Percentiles rank a stretch among this genome's conserved stretches.
Conservation (phyloP, 2,113 vertebrate genomes). For the Podarcis muralis region DNA sequence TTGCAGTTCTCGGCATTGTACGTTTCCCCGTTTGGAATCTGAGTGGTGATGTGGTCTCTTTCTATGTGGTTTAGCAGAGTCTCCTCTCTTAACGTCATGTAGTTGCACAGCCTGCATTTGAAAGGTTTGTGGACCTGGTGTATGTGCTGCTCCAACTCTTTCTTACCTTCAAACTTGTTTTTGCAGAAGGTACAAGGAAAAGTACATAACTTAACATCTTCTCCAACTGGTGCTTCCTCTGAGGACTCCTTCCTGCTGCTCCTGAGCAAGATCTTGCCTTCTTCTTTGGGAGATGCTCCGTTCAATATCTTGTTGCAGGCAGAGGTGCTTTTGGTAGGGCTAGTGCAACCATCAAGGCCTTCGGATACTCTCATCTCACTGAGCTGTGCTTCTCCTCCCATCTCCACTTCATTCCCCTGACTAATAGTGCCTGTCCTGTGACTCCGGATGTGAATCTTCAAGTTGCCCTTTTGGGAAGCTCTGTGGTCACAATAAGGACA, state of each 20-base stretch:
- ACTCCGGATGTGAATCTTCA: slow-evolving; percentile 95
- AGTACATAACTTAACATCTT: slow-evolving; percentile 51
- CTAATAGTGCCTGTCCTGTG: slow-evolving; percentile 89
- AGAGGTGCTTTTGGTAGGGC: slow-evolving; percentile 90
- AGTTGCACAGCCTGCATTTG: slow-evolving; percentile 88
- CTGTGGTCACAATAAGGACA: slow-evolving; percentile 96
- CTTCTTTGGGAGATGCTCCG: slow-evolving; percentile 71
- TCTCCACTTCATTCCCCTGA: slow-evolving; percentile 82
- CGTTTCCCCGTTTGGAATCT: slow-evolving; percentile 74
- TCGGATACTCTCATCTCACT: slow-evolving; percentile 84
- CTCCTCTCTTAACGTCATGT: slow-evolving; percentile 85
- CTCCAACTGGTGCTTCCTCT: accelerated
- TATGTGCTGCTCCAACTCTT: slow-evolving; percentile 82
- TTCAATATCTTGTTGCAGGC: slow-evolving; percentile 89
- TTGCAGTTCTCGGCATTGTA: slow-evolving; percentile 74
- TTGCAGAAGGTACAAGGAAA: slow-evolving; percentile 81
- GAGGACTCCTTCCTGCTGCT: slow-evolving; percentile 83
- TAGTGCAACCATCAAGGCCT: slow-evolving; percentile 86
- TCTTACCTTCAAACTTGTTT: slow-evolving; percentile 78
- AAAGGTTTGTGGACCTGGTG: slow-evolving; percentile 83
- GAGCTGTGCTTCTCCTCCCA: slow-evolving; percentile 77
- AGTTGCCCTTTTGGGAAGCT: slow-evolving; percentile 94
- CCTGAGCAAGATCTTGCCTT: slow-evolving; percentile 82
- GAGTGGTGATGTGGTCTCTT: slow-evolving; percentile 89
- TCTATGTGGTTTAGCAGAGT: slow-evolving; percentile 89